Evolutionary conservation across 2,797 vertebrate genomes (phyloP).

Genomic region (Phoebastria nigripes): DNA sequence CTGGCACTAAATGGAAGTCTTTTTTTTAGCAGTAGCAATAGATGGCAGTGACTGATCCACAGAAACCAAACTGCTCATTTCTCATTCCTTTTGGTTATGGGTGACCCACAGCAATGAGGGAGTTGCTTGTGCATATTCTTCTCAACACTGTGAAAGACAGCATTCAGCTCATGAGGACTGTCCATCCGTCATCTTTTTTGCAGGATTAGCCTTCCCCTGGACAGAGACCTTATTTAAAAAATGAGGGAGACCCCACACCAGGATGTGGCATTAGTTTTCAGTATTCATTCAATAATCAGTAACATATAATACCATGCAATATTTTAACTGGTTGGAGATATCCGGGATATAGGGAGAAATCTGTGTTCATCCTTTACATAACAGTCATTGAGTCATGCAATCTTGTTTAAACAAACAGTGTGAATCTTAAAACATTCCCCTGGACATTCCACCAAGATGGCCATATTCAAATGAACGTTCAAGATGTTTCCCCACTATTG

Average conservation of each 20-base stretch:
- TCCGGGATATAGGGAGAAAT: background rate
- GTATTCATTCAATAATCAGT: background rate
- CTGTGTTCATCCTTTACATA: conserved; percentile 31
- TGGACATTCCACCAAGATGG: conserved; percentile 39
- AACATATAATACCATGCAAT: background rate
- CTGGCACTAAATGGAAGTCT: background rate
- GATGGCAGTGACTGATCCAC: background rate
- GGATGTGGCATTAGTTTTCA: background rate
- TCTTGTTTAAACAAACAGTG: conserved; percentile 56
- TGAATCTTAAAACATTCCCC: conserved; percentile 59
- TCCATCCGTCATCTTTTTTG: background rate
- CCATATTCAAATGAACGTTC: conserved; percentile 53
- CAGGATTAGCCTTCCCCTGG: background rate
- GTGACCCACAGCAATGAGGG: background rate
- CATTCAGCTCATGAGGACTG: background rate
- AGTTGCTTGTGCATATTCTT: background rate
- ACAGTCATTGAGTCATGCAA: conserved; percentile 28
- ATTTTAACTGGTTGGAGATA: background rate
- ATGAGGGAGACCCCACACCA: background rate
- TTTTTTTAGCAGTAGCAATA: background rate
- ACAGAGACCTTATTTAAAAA: background rate
- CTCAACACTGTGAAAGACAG: background rate
- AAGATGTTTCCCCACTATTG: conserved; percentile 41
- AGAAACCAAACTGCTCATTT: conserved; percentile 21
- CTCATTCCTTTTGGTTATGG: conserved; percentile 2